Evolutionary conservation across 2,113 vertebrate genomes (phyloP), one percentile per base, ranked within the genome.

Genomic region (Microcebus jonahi): DNA sequence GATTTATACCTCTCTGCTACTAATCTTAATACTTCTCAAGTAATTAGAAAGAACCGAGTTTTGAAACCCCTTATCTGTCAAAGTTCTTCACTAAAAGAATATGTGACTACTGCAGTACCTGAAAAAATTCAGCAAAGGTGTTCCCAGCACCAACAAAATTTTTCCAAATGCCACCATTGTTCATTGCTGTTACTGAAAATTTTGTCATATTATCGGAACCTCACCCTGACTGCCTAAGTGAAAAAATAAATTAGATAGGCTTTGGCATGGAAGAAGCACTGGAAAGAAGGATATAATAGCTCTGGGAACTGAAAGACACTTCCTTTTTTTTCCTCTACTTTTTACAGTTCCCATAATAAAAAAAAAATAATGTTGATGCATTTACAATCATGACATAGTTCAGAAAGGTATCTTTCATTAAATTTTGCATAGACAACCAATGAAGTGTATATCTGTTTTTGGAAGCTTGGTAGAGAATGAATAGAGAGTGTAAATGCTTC

Each of bases 21-120:
- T 91, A 83, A 96, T 92, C 81, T 96, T 86, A 61, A 94, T 82
- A 89, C 39, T 95, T 94, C 48, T 97, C 63, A 81, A 91, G 57
- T 86, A 97, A 95, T 97, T 97, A 95, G 83, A 86, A 53, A 88
- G 10, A 25, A 89, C 55, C 18, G 50, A 10, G 31, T 85, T 93
- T 95, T 93, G 61, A 77, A 93, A 93, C 89, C 11, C 27, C 71
- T 95, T 91, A 85, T 85, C 53, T 97, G 42, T 18, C 39, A 85
- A 71, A 15, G 7, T 93, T 75, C 65, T 91, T 94, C 85, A 95
- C 76, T 91, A 84, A 93, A 87, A 50, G 0, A 87, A 95, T 94
- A 50, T 27, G 48, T 97, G 31, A 96, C 82, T 88, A 94, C 90
- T 67, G 29, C 55, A 17, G 0, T 27, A 87, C 9, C 31, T 91